These are phyloP conservation scores for Aspidoscelis tigris DNA, from an alignment of 2,113 vertebrate species.

Conservation along the genomic window DNA sequence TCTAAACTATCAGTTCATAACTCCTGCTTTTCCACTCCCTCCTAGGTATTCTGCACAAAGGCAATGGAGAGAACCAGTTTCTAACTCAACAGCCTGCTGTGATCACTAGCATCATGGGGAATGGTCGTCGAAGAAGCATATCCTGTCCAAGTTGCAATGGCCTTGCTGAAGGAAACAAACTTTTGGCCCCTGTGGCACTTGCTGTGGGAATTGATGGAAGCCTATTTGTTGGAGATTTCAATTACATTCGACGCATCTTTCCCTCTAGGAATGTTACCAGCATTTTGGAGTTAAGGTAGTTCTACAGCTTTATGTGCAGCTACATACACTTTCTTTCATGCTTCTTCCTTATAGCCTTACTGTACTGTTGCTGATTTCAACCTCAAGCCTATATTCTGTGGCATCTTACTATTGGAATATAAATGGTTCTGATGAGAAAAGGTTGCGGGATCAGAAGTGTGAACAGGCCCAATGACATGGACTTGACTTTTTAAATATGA, in stretches of 20 bases:
- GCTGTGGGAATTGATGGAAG: constrained; percentile 95
- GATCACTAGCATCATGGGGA: constrained; percentile 97
- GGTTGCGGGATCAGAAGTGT: neutral
- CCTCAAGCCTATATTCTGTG: neutral
- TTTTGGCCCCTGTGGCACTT: constrained; percentile 96
- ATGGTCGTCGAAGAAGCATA: constrained; percentile 94
- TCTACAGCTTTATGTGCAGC: neutral
- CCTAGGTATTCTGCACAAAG: constrained; percentile 96
- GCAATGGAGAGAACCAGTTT: constrained; percentile 96
- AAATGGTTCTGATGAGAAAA: constrained; percentile 28
- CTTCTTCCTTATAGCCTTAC: constrained; percentile 66
- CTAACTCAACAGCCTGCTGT: constrained; percentile 96
- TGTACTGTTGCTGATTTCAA: constrained; percentile 66
- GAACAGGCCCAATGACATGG: too few species aligned
- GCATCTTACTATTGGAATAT: constrained; percentile 17
- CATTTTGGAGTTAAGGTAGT: constrained; percentile 95
- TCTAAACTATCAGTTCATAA: neutral
- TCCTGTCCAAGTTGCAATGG: constrained; percentile 98
- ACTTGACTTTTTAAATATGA: too few species aligned
- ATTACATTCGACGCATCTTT: constrained; percentile 95
- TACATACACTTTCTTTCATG: constrained; percentile 49
- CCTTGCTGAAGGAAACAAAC: constrained; percentile 96
- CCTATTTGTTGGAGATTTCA: constrained; percentile 97
- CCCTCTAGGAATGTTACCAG: constrained; percentile 96
- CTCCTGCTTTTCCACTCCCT: constrained; percentile 31